These are phyloP conservation scores for Agapostemon virescens DNA, from an alignment of 2,888 invertebrate species.

Conservation along the genomic window DNA sequence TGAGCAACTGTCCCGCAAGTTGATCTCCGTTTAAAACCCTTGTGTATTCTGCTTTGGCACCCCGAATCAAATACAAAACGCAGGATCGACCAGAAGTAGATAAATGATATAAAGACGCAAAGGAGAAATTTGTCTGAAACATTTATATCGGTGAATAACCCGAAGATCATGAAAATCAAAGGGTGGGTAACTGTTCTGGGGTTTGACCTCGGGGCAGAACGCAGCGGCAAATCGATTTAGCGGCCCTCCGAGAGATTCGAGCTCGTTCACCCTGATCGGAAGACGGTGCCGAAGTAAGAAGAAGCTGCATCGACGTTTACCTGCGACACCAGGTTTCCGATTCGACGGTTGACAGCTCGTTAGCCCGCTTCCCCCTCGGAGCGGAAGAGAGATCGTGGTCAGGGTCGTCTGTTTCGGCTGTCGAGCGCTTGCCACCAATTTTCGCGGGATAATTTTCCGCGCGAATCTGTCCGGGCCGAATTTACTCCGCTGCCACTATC, in stretches of 20 bases:
- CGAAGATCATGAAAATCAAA: no score
- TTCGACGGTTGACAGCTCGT: slow-evolving; percentile 72
- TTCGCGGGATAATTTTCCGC: slow-evolving; percentile 56
- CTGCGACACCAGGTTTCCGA: slow-evolving; percentile 38
- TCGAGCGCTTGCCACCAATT: slow-evolving; percentile 43
- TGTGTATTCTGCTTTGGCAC: no score
- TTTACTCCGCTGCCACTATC: slow-evolving; percentile 38
- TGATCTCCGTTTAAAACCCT: no score
- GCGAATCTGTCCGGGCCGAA: slow-evolving; percentile 47
- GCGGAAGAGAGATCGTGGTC: slow-evolving; percentile 58
- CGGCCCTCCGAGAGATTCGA: slow-evolving; percentile 19
- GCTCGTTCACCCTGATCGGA: background rate
- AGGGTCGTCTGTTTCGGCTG: slow-evolving; percentile 49
- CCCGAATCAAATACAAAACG: no score
- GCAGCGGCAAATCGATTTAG: no score
- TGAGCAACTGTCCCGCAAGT: no score
- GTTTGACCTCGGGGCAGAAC: no score
- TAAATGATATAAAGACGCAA: no score
- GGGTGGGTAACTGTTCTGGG: no score
- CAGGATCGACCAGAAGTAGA: no score
- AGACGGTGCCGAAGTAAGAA: slow-evolving; percentile 18
- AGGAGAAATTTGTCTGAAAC: no score
- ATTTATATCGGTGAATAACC: no score
- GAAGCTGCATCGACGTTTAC: slow-evolving; percentile 50
- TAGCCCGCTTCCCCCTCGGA: slow-evolving; percentile 59